phyloP scores from a whole-genome alignment of 2,797 vertebrate species.

The Argya squamiceps region DNA sequence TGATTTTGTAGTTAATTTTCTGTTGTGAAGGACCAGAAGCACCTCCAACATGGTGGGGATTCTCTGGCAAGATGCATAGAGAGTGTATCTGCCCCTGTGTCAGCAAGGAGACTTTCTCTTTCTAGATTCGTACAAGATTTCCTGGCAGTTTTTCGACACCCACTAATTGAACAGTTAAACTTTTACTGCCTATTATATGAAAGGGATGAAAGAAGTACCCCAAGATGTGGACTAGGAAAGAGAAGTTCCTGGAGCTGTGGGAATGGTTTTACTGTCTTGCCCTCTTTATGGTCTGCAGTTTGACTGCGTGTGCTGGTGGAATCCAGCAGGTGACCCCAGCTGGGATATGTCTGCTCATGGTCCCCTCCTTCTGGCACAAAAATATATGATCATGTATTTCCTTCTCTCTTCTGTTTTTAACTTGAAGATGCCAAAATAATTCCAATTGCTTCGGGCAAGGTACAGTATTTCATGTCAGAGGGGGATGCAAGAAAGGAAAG shows the following conservation, averaged over 20 bases:
- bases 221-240: background rate
- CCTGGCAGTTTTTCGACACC: background rate
- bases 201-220: background rate
- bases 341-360: background rate
- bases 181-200: background rate
- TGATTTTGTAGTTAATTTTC: background rate
- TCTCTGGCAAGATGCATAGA: background rate
- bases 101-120: background rate
- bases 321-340: background rate
- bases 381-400: background rate
- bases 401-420: background rate
- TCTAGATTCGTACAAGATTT: background rate
- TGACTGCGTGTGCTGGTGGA: background rate
- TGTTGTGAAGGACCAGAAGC: background rate
- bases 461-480: background rate
- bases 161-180: background rate
- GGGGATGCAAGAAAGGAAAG: background rate
- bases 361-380: background rate
- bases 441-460: background rate
- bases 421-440: background rate
- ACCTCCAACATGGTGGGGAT: background rate
- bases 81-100: background rate
- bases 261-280: background rate
- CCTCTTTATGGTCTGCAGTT: background rate
- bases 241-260: background rate